A percentile compares a stretch with the other conserved stretches of the same genome.
Evolutionary conservation across 2,888 invertebrate species (phyloP).

Genomic region (Alviniconcha strummeri): DNA sequence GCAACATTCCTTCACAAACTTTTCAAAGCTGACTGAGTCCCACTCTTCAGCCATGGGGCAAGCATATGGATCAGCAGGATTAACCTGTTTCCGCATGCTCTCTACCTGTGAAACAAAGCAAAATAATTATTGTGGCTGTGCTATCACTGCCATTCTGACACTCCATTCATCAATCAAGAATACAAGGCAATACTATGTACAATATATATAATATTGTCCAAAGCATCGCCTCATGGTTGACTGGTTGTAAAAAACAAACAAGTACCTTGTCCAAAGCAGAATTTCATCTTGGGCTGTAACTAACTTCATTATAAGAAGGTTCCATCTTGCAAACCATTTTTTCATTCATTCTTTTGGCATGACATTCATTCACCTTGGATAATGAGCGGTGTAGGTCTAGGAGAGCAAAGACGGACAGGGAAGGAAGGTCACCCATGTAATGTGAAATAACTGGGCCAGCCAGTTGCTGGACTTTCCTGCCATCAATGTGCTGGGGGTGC

Average conservation of each 20-base stretch:
- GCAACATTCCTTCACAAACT: slow-evolving; percentile 52
- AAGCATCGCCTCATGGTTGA: too few relatives aligned
- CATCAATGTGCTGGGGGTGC: slow-evolving; percentile 63
- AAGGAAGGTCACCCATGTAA: slow-evolving; percentile 67
- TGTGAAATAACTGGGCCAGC: slow-evolving; percentile 54
- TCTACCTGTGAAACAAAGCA: slow-evolving; percentile 50
- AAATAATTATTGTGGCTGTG: too few relatives aligned
- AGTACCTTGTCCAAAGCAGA: too few relatives aligned
- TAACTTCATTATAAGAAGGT: too few relatives aligned
- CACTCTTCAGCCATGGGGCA: slow-evolving; percentile 60
- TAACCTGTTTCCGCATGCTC: slow-evolving; percentile 47
- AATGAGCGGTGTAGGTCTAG: slow-evolving; percentile 66
- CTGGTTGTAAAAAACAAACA: too few relatives aligned
- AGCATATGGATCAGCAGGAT: slow-evolving; percentile 59
- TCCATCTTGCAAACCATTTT: too few relatives aligned
- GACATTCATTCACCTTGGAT: slow-evolving; percentile 48
- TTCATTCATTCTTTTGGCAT: too few relatives aligned
- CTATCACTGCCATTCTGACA: too few relatives aligned
- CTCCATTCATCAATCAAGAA: too few relatives aligned
- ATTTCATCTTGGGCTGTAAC: too few relatives aligned
- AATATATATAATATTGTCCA: too few relatives aligned
- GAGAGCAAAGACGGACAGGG: slow-evolving; percentile 60
- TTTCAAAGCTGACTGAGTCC: slow-evolving; percentile 67
- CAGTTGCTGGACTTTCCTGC: slow-evolving; percentile 68
- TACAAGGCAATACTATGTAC: too few relatives aligned